These are phyloP conservation scores for Dendropsophus ebraccatus DNA, from an alignment of 2,113 vertebrate genomes.

Conservation along the genomic window DNA sequence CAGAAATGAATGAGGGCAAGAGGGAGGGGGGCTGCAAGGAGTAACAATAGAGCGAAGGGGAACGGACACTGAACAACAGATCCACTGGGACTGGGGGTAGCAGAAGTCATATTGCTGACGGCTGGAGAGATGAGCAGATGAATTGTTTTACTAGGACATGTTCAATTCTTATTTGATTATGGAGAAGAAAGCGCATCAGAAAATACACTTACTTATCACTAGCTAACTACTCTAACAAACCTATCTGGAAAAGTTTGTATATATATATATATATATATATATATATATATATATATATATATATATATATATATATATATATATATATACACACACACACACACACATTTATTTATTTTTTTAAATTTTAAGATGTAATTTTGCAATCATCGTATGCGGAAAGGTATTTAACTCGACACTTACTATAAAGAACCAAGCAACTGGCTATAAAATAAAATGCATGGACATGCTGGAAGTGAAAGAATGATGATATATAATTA, in stretches of 20 bases:
- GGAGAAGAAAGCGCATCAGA: neutral
- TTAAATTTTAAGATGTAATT: neutral
- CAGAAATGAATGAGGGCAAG: constrained; percentile 57
- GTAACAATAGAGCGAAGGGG: constrained; percentile 51
- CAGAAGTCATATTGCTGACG: constrained; percentile 53
- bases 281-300: neutral
- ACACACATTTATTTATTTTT: too few relatives aligned
- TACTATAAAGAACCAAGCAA: neutral
- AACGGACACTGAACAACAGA: constrained; percentile 55
- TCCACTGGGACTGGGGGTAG: constrained; percentile 54
- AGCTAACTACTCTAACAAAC: neutral
- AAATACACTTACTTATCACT: neutral
- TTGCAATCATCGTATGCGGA: neutral
- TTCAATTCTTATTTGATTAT: constrained; percentile 10
- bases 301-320: neutral
- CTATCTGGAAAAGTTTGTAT: too few relatives aligned
- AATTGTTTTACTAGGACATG: constrained; percentile 25
- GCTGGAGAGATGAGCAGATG: constrained; percentile 40
- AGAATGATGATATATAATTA: neutral
- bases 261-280: neutral
- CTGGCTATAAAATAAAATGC: constrained; percentile 17
- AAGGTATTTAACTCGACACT: too few relatives aligned
- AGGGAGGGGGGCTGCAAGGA: constrained; percentile 24
- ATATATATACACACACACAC: neutral
- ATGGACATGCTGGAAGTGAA: neutral